A percentile compares a stretch with the other conserved stretches of the same genome.
phyloP scores from a whole-genome alignment of 2,888 invertebrate genomes.

The Tuberolachnus salignus region DNA sequence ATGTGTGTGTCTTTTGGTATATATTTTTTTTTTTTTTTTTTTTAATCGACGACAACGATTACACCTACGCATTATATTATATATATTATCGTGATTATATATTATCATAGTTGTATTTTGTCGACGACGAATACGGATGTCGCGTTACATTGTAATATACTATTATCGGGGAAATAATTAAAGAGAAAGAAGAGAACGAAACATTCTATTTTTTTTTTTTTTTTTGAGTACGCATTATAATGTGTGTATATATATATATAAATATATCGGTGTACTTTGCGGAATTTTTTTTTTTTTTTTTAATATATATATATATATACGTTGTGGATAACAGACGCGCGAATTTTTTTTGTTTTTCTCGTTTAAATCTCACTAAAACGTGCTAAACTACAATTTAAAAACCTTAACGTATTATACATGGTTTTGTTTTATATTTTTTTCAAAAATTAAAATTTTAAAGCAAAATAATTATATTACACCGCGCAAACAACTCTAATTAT shows the following conservation, averaged over 20 bases:
- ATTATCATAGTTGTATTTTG: not conserved
- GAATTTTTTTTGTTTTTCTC: not conserved
- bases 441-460: slow-evolving; percentile 29
- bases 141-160: no score
- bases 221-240: no score
- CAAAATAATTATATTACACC: slow-evolving; percentile 25
- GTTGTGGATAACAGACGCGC: no score
- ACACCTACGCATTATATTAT: not conserved
- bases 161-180: not conserved
- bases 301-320: not conserved
- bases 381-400: slow-evolving; percentile 36
- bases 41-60: no score
- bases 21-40: no score
- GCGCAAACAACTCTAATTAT: slow-evolving; percentile 47
- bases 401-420: slow-evolving; percentile 47
- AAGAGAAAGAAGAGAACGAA: slow-evolving; percentile 12
- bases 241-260: no score
- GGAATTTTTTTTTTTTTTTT: no score
- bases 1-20: not conserved
- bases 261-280: no score
- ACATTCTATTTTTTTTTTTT: not conserved
- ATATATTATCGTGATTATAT: not conserved
- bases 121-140: no score
- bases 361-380: slow-evolving; percentile 53
- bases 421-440: slow-evolving; percentile 38